Conservation (phyloP, 2,113 vertebrate genomes). For the Prochilodus magdalenae region DNA sequence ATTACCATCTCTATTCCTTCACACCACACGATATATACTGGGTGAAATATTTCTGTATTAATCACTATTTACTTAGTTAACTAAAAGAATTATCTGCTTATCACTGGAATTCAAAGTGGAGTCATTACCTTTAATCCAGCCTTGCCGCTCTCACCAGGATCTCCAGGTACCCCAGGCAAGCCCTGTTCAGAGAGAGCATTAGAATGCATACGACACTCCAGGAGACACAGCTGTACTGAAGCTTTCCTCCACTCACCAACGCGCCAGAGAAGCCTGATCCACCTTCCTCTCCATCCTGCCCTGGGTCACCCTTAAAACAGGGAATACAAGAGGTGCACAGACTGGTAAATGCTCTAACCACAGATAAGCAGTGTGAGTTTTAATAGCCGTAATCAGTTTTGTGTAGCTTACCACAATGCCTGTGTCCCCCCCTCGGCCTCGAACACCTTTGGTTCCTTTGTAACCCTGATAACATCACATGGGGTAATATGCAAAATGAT, state of each 20-base stretch:
- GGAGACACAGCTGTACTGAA: background rate
- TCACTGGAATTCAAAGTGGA: no score
- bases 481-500: background rate
- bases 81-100: background rate
- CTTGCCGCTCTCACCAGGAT: slow-evolving; percentile 62
- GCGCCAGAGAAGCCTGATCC: slow-evolving; percentile 75
- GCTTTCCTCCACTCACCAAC: slow-evolving; percentile 62
- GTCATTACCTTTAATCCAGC: slow-evolving; percentile 69
- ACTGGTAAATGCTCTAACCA: background rate
- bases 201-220: background rate
- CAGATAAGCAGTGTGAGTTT: background rate
- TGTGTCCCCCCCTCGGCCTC: slow-evolving; percentile 74
- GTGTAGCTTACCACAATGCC: slow-evolving; percentile 73
- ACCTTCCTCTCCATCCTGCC: slow-evolving; percentile 74
- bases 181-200: slow-evolving; percentile 57
- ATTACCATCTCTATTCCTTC: no score
- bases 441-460: slow-evolving; percentile 80
- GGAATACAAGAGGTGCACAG: background rate
- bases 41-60: no score
- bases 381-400: background rate
- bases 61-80: background rate
- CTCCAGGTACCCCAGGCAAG: slow-evolving; percentile 72
- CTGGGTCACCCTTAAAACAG: slow-evolving; percentile 68
- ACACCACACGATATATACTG: background rate
- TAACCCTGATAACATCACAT: slow-evolving; percentile 71